phyloP scores from a whole-genome alignment of 2,113 vertebrate genomes.

The Daubentonia madagascariensis region DNA sequence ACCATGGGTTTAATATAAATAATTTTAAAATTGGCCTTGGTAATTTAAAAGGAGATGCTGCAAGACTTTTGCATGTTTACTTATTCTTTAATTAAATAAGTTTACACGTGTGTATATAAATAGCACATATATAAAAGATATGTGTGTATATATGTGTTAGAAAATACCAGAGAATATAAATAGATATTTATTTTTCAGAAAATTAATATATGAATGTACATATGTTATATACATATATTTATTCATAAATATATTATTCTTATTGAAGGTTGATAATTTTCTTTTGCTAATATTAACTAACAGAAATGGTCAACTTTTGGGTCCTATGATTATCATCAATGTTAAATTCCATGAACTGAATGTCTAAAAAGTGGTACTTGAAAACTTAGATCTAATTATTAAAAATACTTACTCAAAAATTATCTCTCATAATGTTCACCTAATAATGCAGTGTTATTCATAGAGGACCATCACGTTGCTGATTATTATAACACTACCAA shows the following conservation, averaged over 20 bases:
- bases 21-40: not conserved
- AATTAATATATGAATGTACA: not conserved
- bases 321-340: not conserved
- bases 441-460: not conserved
- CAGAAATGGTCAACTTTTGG: not conserved
- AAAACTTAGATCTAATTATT: not conserved
- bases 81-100: not conserved
- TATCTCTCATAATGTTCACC: accelerated
- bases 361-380: not conserved
- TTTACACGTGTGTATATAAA: not conserved
- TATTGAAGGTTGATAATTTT: not conserved
- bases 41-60: not conserved
- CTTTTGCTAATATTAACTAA: not conserved
- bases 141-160: not conserved
- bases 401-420: not conserved
- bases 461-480: not conserved
- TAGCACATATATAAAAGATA: not conserved
- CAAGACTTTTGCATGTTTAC: not conserved
- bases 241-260: not conserved
- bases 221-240: not conserved
- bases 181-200: not conserved
- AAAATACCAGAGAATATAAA: not conserved
- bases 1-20: not conserved
- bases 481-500: not conserved
- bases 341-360: not conserved